phyloP scores from a whole-genome alignment of 2,113 vertebrate genomes.

The Macheiramphus alcinus region DNA sequence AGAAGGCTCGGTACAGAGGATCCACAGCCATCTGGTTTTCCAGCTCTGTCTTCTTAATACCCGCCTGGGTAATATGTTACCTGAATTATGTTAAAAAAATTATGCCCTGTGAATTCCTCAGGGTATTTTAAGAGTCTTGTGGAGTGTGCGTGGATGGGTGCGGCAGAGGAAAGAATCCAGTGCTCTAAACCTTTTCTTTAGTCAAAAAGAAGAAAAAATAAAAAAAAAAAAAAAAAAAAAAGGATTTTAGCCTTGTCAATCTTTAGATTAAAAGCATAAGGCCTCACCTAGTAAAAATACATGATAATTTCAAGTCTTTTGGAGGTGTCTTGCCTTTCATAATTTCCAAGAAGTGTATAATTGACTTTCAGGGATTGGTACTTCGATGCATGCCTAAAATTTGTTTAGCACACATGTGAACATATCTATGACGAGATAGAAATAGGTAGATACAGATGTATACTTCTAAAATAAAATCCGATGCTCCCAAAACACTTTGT shows the following conservation, averaged over 20 bases:
- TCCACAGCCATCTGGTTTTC: not conserved
- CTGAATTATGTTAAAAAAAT: not conserved
- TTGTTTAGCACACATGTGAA: not conserved
- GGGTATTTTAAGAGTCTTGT: not conserved
- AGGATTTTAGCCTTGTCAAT: fast-evolving
- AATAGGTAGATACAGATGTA: not conserved
- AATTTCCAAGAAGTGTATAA: not conserved
- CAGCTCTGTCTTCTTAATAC: not conserved
- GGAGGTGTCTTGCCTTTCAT: not conserved
- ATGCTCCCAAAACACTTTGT: not conserved
- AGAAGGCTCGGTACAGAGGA: not conserved
- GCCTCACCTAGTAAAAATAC: not conserved
- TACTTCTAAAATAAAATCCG: not conserved
- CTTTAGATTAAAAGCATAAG: not conserved
- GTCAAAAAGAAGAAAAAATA: not conserved
- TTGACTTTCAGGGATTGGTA: not conserved
- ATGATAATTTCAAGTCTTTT: not conserved
- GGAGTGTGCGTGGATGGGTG: not conserved
- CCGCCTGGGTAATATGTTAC: not conserved
- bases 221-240: not conserved
- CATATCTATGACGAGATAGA: not conserved
- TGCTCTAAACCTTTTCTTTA: not conserved
- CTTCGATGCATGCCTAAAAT: not conserved
- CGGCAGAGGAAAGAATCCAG: not conserved
- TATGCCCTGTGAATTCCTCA: not conserved